These are phyloP conservation scores for Oreochromis mossambicus DNA, from an alignment of 2,797 vertebrate genomes.

Conservation along the genomic window DNA sequence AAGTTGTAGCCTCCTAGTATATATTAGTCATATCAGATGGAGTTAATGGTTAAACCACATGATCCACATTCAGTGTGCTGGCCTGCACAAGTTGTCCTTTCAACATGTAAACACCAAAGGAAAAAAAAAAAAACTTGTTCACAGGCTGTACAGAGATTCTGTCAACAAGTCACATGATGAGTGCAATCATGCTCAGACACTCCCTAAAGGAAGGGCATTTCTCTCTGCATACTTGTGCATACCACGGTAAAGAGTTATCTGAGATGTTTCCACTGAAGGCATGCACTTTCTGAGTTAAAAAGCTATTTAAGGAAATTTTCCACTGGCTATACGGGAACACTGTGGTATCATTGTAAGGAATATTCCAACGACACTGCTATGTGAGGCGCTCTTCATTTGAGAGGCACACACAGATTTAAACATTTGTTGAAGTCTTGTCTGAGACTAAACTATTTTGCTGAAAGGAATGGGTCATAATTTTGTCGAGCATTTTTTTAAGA, in stretches of 20 bases:
- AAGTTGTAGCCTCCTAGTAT: not conserved
- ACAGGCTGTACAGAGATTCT: not conserved
- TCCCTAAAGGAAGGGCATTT: constrained; percentile 3
- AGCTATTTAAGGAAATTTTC: constrained; percentile 11
- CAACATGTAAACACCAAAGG: not conserved
- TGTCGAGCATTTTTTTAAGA: not conserved
- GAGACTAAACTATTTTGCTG: not conserved
- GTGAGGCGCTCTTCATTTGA: not conserved
- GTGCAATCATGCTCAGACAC: not conserved
- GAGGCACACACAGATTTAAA: not conserved
- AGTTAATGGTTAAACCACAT: constrained; percentile 38
- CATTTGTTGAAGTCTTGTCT: not conserved
- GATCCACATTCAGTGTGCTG: not conserved
- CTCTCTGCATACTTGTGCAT: constrained; percentile 11
- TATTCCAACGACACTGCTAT: not conserved
- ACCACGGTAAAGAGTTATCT: not conserved
- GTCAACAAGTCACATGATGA: constrained; percentile 23
- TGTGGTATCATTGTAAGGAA: constrained; percentile 6
- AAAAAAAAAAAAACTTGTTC: not conserved
- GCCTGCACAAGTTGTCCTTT: not conserved
- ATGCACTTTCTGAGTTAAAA: not conserved
- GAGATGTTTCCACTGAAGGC: constrained; percentile 26
- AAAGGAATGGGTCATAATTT: not conserved
- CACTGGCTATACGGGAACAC: not conserved
- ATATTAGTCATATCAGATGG: not conserved